Percentiles rank a stretch among this genome's conserved stretches.
phyloP scores from a whole-genome alignment of 1,140 invertebrate species.

The Lepidotrigona ventralis region DNA sequence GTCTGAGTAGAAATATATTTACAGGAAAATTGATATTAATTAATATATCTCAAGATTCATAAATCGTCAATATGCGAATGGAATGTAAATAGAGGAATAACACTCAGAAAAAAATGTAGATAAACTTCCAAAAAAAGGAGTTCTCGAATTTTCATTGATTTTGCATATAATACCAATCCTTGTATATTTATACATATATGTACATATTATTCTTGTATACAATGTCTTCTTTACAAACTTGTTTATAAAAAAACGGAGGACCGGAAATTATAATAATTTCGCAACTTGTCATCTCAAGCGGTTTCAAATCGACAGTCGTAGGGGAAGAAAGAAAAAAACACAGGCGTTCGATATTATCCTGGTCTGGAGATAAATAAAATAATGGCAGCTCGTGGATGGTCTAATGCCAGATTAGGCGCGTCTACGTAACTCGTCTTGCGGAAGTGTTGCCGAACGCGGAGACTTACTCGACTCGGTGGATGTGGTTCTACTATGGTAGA shows the following conservation, averaged over 20 bases:
- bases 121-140: no score
- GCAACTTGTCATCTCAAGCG: background rate
- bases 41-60: no score
- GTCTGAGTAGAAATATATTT: no score
- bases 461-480: no score
- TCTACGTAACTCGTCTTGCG: conserved; percentile 44
- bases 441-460: background rate
- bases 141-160: no score
- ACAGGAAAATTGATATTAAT: no score
- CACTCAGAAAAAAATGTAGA: no score
- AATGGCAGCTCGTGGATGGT: background rate
- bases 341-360: conserved; percentile 12
- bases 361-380: background rate
- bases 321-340: background rate
- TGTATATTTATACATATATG: no score
- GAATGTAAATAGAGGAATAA: no score
- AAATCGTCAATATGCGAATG: no score
- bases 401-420: conserved; percentile 39
- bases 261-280: background rate
- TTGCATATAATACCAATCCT: no score
- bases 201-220: no score
- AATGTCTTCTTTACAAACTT: background rate
- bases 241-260: background rate
- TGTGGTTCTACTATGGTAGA: background rate
- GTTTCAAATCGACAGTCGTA: background rate